phyloP scores from a whole-genome alignment of 1,140 invertebrate species.

The Papilio helenus region DNA sequence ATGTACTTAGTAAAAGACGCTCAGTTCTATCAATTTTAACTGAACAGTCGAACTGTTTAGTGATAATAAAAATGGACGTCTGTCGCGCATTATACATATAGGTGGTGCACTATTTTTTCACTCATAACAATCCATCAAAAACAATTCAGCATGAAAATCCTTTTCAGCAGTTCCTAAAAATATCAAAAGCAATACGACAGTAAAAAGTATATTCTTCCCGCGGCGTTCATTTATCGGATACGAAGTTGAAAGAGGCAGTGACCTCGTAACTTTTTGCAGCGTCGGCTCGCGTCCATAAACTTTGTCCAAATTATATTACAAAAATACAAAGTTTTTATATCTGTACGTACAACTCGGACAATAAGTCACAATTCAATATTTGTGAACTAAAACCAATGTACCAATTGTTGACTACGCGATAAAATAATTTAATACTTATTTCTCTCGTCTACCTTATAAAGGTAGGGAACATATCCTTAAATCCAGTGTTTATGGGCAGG shows the following conservation, averaged over 20 bases:
- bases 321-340: neutral
- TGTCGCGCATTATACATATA: too few relatives aligned
- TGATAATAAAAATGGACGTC: too few relatives aligned
- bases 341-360: neutral
- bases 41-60: too few relatives aligned
- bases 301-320: conserved; percentile 26
- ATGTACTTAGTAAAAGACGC: too few relatives aligned
- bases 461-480: too few relatives aligned
- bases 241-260: neutral
- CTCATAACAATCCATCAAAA: neutral
- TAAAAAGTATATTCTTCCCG: conserved; percentile 17
- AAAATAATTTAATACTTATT: neutral
- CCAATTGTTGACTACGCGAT: neutral
- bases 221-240: conserved; percentile 15
- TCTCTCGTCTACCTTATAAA: too few relatives aligned
- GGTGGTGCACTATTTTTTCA: too few relatives aligned
- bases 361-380: neutral
- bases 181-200: neutral
- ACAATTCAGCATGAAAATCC: conserved; percentile 1
- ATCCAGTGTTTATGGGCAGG: too few relatives aligned
- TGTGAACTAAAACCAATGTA: neutral
- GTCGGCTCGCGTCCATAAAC: neutral
- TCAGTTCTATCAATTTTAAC: too few relatives aligned
- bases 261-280: conserved; percentile 22
- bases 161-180: conserved; percentile 13